phyloP scores from a whole-genome alignment of 2,888 invertebrate species.

The Drosophila diplacantha region DNA sequence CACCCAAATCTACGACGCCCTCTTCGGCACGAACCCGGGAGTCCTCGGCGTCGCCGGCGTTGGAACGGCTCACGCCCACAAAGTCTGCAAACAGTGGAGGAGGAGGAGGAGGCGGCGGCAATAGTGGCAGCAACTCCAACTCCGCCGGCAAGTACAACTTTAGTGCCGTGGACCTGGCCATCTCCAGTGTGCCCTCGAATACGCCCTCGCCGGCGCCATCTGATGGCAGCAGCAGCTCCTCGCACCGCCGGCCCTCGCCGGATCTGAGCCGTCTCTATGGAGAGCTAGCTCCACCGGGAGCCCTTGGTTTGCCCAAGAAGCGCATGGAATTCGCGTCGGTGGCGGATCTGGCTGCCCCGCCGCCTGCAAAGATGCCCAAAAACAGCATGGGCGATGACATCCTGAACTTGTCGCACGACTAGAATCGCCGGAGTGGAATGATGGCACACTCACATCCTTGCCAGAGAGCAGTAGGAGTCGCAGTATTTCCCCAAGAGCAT shows the following conservation, averaged over 20 bases:
- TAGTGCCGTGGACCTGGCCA: conserved; percentile 78
- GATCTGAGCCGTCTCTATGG: conserved; percentile 76
- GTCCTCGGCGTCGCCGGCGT: conserved; percentile 76
- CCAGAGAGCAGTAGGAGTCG: conserved; percentile 13
- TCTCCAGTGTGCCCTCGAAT: conserved; percentile 77
- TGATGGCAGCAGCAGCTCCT: conserved; percentile 73
- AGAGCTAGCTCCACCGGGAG: conserved; percentile 71
- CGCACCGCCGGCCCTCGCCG: conserved; percentile 75
- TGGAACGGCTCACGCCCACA: conserved; percentile 76
- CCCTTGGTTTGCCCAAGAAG: conserved; percentile 72
- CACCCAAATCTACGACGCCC: conserved; percentile 77
- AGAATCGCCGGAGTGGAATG: conserved; percentile 34
- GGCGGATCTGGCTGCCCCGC: conserved; percentile 79
- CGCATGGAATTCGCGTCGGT: conserved; percentile 78
- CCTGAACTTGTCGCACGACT: conserved; percentile 76
- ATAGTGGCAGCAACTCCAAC: conserved; percentile 53
- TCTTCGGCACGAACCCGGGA: conserved; percentile 76
- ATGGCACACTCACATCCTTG: conserved; percentile 6
- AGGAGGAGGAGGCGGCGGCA: conserved; percentile 51
- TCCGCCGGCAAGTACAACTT: conserved; percentile 76
- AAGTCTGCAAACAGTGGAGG: conserved; percentile 62
- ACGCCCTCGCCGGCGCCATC: conserved; percentile 75
- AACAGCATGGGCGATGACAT: conserved; percentile 77
- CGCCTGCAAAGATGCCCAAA: conserved; percentile 81
- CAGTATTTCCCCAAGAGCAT: conserved; percentile 56